Conservation (phyloP, 2,797 vertebrate species). For the Acrossocheilus fasciatus region DNA sequence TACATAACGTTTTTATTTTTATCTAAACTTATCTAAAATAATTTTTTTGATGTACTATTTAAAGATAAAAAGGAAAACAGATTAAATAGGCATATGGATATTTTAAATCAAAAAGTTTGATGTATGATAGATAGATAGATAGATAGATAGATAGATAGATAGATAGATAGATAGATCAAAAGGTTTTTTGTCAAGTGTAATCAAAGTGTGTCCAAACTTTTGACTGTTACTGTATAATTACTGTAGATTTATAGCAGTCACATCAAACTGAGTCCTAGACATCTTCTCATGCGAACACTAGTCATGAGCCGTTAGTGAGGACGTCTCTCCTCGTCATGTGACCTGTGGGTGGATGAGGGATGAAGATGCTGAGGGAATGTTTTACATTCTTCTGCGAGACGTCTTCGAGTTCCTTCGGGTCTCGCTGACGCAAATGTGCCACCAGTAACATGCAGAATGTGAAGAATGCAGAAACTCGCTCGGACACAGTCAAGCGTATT, state of each 20-base stretch:
- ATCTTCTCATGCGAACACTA: background rate
- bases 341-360: conserved; percentile 64
- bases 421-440: conserved; percentile 75
- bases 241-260: background rate
- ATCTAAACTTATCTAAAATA: too few species aligned
- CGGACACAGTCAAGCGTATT: conserved; percentile 68
- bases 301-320: conserved; percentile 71
- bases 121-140: too few species aligned
- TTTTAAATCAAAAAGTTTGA: too few species aligned
- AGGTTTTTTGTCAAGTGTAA: too few species aligned
- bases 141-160: too few species aligned
- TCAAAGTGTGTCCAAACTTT: background rate
- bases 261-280: background rate
- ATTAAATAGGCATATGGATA: background rate
- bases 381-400: conserved; percentile 59
- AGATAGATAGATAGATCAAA: background rate
- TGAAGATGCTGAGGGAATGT: conserved; percentile 73
- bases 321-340: conserved; percentile 71
- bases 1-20: too few species aligned
- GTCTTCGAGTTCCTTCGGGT: conserved; percentile 58
- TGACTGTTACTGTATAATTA: background rate
- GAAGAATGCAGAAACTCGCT: conserved; percentile 76
- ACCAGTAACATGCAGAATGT: conserved; percentile 77
- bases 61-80: background rate
- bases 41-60: background rate